phyloP scores from a whole-genome alignment of 2,113 vertebrate genomes.

The Plestiodon gilberti region DNA sequence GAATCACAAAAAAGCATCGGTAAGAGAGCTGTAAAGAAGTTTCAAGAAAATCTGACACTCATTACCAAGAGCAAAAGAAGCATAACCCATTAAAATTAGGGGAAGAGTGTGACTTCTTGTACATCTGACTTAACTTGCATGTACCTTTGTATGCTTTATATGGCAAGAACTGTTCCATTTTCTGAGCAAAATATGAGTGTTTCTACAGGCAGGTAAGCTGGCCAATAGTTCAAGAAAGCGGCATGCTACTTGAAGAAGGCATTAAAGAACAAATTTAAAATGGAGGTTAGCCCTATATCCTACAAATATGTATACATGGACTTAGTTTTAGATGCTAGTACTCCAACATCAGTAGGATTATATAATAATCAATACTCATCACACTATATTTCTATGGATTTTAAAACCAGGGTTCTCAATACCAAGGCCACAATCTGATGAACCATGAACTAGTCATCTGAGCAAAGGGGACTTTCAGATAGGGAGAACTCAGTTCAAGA shows the following conservation, averaged over 20 bases:
- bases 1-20: not conserved
- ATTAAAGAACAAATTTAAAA: not conserved
- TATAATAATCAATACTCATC: not conserved
- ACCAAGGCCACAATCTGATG: not conserved
- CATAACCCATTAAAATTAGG: constrained; percentile 70
- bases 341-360: not conserved
- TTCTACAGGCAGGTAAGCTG: not conserved
- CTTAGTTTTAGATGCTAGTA: not conserved
- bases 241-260: not conserved
- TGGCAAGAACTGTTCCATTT: not conserved
- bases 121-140: not conserved
- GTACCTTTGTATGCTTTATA: constrained; percentile 5
- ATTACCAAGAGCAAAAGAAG: not conserved
- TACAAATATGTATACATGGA: not conserved
- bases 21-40: not conserved
- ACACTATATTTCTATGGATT: not conserved
- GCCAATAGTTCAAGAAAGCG: not conserved
- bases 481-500: not conserved
- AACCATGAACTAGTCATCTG: not conserved
- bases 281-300: not conserved
- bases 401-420: not conserved
- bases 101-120: constrained; percentile 60
- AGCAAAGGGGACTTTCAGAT: not conserved
- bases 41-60: not conserved
- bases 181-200: constrained; percentile 20